phyloP scores from a whole-genome alignment of 2,888 invertebrate species.

The Drosophila sordidula region DNA sequence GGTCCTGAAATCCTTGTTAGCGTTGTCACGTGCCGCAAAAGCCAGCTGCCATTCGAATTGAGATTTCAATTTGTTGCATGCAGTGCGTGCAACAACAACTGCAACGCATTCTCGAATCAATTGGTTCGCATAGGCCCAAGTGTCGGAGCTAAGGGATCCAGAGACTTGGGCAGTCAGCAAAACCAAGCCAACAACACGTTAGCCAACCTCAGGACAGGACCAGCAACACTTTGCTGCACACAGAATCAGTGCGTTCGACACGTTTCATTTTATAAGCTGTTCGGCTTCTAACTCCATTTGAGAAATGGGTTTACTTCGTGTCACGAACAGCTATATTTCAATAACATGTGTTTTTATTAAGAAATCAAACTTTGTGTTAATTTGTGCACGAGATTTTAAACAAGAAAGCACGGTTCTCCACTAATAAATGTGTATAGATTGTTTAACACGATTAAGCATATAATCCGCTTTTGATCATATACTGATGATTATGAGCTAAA shows the following conservation, averaged over 20 bases:
- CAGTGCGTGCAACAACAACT: slow-evolving; percentile 6
- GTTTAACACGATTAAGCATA: too few relatives aligned
- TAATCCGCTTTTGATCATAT: too few relatives aligned
- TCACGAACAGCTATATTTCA: too few relatives aligned
- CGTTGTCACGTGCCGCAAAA: slow-evolving; percentile 4
- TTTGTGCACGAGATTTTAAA: too few relatives aligned
- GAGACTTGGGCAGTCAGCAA: slow-evolving; percentile 1
- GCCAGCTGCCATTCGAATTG: background rate
- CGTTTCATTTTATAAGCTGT: slow-evolving; percentile 4
- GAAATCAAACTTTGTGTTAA: too few relatives aligned
- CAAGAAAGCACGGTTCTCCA: too few relatives aligned
- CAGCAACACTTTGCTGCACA: background rate
- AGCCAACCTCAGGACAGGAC: background rate
- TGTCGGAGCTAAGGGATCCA: background rate
- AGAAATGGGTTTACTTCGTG: background rate
- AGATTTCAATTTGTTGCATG: slow-evolving; percentile 15
- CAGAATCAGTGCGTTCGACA: slow-evolving; percentile 19
- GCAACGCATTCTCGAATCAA: slow-evolving; percentile 7
- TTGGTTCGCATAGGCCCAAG: slow-evolving; percentile 6
- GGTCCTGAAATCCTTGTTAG: slow-evolving; percentile 6
- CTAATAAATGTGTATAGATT: too few relatives aligned
- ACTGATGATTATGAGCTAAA: too few relatives aligned
- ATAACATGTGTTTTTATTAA: too few relatives aligned
- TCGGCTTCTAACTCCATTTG: background rate
- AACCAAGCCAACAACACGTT: slow-evolving; percentile 16